A percentile compares a stretch with the other conserved stretches of the same genome.
These are phyloP conservation scores for Mamestra brassicae DNA, from an alignment of 2,888 invertebrate genomes.

Conservation along the genomic window DNA sequence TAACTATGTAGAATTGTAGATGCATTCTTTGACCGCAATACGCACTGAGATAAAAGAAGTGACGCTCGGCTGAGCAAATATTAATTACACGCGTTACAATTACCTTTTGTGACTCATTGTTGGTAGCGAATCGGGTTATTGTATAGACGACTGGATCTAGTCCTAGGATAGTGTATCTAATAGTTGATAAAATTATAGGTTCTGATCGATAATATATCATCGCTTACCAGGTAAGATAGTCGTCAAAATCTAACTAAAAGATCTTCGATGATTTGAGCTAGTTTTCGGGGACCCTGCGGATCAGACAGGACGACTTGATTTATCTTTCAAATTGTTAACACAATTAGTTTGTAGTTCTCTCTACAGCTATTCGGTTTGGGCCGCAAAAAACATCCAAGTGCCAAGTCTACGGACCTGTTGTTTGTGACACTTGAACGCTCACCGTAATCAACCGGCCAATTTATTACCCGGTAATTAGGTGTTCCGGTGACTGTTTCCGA, in stretches of 20 bases:
- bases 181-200: background rate
- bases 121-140: slow-evolving; percentile 56
- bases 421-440: slow-evolving; percentile 1
- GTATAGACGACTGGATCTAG: slow-evolving; percentile 18
- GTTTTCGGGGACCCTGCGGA: background rate
- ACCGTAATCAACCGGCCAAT: slow-evolving; percentile 30
- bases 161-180: background rate
- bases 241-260: too few relatives aligned
- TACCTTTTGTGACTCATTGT: slow-evolving; percentile 66
- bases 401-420: background rate
- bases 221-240: too few relatives aligned
- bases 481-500: slow-evolving; percentile 43
- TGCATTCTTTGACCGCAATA: slow-evolving; percentile 71
- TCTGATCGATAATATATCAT: background rate
- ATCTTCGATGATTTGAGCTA: background rate
- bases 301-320: background rate
- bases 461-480: slow-evolving; percentile 34
- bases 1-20: slow-evolving; percentile 37
- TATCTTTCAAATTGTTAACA: background rate
- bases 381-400: background rate
- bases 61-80: slow-evolving; percentile 72
- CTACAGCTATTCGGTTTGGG: too few relatives aligned
- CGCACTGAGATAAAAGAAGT: slow-evolving; percentile 70
- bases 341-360: background rate
- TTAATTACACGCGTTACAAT: slow-evolving; percentile 71